A percentile compares a stretch with the other conserved stretches of the same genome.
Conservation (phyloP, 64 coral and sea anemone genomes). For the Dendrophyllia cribrosa region DNA sequence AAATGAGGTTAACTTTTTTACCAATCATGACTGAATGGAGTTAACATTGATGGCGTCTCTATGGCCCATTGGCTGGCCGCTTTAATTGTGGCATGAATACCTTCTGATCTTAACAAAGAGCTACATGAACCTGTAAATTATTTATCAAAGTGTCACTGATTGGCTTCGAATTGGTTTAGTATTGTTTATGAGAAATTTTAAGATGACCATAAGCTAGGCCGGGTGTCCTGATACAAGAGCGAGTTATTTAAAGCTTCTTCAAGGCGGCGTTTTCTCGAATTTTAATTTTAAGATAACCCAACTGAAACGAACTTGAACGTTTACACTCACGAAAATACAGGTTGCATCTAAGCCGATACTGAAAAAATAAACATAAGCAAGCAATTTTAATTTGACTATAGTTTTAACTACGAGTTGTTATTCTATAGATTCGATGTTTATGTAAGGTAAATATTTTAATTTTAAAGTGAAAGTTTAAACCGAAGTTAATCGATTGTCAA, state of each 20-base stretch:
- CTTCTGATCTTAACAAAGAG: constrained; percentile 35
- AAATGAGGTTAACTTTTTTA: constrained; percentile 41
- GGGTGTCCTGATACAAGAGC: neutral
- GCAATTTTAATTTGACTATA: neutral
- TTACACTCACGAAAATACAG: too few relatives aligned
- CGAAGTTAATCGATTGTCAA: constrained; percentile 6
- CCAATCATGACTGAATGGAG: constrained; percentile 22
- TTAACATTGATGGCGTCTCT: neutral
- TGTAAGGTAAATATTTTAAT: constrained; percentile 36
- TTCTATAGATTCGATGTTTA: neutral
- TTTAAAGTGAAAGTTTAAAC: constrained; percentile 14
- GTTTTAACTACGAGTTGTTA: neutral
- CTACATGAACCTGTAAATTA: constrained; percentile 44
- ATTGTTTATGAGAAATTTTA: constrained; percentile 26
- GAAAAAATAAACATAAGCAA: neutral
- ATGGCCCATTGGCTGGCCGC: constrained; percentile 23
- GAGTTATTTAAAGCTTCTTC: neutral
- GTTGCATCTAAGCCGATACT: neutral
- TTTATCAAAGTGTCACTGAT: constrained; percentile 34
- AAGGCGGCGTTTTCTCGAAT: neutral
- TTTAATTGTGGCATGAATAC: constrained; percentile 11
- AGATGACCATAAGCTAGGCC: neutral
- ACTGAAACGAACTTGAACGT: too few relatives aligned
- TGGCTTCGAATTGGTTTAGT: constrained; percentile 50
- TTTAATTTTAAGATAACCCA: neutral